Conservation (phyloP, 1,140 invertebrate species). For the Rhizoglyphus robini region DNA sequence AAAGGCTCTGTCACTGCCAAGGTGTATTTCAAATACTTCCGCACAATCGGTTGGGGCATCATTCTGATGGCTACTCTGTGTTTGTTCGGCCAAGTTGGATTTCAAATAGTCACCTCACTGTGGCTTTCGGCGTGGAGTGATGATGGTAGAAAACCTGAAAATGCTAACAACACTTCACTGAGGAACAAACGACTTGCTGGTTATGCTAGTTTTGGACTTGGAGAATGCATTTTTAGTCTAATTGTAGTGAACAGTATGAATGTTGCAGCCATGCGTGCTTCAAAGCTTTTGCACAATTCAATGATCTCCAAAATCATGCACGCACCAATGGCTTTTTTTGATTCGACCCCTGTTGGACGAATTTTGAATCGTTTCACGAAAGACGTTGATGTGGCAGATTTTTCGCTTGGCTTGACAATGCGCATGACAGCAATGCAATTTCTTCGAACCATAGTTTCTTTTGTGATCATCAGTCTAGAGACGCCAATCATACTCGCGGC, state of each 20-base stretch:
- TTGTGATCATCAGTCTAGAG: conserved; percentile 46
- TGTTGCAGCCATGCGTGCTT: conserved; percentile 11
- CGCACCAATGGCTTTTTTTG: conserved; percentile 52
- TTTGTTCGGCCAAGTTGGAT: conserved; percentile 25
- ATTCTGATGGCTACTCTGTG: too few species aligned
- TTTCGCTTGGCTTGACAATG: conserved; percentile 39
- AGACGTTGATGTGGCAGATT: conserved; percentile 40
- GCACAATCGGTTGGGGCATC: conserved; percentile 9
- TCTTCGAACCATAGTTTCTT: conserved; percentile 63
- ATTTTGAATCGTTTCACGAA: conserved; percentile 52
- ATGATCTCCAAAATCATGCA: conserved; percentile 47
- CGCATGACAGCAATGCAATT: conserved; percentile 33
- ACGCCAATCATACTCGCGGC: conserved; percentile 72
- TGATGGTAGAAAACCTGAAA: conserved; percentile 27
- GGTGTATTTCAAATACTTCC: conserved; percentile 18
- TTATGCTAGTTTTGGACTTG: conserved; percentile 68
- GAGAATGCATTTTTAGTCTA: conserved; percentile 42
- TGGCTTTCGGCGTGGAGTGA: conserved; percentile 36
- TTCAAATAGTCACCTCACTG: conserved; percentile 31
- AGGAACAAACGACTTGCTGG: conserved; percentile 70
- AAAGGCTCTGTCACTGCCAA: conserved; percentile 20
- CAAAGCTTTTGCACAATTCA: conserved; percentile 21
- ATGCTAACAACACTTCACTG: conserved; percentile 36
- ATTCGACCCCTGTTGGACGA: conserved; percentile 48
- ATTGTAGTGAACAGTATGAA: conserved; percentile 4